Conservation (phyloP, 2,888 invertebrate genomes). For the Cerceris ruficornis region DNA sequence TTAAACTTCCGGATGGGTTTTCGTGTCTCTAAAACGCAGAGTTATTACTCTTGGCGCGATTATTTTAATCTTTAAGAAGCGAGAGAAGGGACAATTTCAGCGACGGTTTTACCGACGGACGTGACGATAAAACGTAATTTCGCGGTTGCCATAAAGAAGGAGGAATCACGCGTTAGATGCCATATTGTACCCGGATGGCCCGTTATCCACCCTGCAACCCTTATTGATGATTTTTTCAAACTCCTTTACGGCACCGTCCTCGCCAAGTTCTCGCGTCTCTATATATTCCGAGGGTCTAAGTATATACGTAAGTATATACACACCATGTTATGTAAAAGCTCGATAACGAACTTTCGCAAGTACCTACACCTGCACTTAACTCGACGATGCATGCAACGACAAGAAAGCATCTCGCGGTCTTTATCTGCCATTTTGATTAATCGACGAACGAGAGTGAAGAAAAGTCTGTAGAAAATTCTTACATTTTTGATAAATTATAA, state of each 20-base stretch:
- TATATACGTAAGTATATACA: not conserved
- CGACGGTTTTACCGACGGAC: not conserved
- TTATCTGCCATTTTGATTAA: no score
- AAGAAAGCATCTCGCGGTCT: no score
- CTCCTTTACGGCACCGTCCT: conserved; percentile 20
- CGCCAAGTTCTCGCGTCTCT: not conserved
- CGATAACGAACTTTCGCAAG: not conserved
- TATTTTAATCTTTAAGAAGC: conserved; percentile 39
- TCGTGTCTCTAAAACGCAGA: not conserved
- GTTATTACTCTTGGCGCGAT: not conserved
- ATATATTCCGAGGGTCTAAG: no score
- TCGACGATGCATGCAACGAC: no score
- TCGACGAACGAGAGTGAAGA: no score
- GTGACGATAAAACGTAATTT: conserved; percentile 16
- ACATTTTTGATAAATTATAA: no score
- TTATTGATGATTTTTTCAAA: conserved; percentile 45
- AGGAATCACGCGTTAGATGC: conserved; percentile 9
- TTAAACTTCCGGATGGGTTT: not conserved
- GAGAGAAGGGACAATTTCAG: not conserved
- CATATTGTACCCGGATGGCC: not conserved
- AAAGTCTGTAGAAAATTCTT: no score
- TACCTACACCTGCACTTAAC: not conserved
- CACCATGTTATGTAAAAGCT: not conserved
- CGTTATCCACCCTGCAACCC: conserved; percentile 18
- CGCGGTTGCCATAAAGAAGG: conserved; percentile 28